Conservation (phyloP, 2,888 invertebrate genomes). For the Hemaris fuciformis region DNA sequence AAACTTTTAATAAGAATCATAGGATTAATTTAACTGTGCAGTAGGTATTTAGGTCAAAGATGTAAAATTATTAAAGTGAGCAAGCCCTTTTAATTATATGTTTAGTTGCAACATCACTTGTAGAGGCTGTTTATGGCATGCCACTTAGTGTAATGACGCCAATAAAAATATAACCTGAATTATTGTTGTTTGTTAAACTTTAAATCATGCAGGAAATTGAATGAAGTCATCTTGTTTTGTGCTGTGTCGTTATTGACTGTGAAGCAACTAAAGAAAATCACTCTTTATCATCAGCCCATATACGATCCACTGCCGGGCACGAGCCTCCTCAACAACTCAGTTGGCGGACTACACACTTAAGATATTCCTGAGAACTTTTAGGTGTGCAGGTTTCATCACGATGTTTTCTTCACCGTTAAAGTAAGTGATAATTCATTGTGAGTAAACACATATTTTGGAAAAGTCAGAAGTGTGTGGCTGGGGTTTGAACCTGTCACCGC, state of each 20-base stretch:
- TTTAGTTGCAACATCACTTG: slow-evolving; percentile 7
- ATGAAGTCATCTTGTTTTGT: neutral
- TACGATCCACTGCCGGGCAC: no score
- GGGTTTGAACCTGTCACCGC: no score
- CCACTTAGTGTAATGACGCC: neutral
- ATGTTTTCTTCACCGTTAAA: no score
- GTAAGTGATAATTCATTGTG: no score
- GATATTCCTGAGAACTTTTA: no score
- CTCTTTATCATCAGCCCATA: no score
- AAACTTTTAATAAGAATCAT: neutral
- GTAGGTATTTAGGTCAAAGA: slow-evolving; percentile 1
- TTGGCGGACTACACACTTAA: no score
- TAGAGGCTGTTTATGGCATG: neutral
- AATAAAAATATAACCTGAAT: neutral
- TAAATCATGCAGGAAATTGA: neutral
- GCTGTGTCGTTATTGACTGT: no score
- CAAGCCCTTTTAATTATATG: slow-evolving; percentile 22
- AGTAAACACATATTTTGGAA: no score
- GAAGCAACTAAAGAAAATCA: neutral
- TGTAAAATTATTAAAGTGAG: slow-evolving; percentile 17
- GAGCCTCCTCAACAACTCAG: no score
- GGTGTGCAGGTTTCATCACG: no score
- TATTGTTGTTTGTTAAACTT: neutral
- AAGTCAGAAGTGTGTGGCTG: no score
- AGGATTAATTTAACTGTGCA: neutral